Conservation (phyloP, 2,113 vertebrate genomes). For the Chaetodon trifascialis region DNA sequence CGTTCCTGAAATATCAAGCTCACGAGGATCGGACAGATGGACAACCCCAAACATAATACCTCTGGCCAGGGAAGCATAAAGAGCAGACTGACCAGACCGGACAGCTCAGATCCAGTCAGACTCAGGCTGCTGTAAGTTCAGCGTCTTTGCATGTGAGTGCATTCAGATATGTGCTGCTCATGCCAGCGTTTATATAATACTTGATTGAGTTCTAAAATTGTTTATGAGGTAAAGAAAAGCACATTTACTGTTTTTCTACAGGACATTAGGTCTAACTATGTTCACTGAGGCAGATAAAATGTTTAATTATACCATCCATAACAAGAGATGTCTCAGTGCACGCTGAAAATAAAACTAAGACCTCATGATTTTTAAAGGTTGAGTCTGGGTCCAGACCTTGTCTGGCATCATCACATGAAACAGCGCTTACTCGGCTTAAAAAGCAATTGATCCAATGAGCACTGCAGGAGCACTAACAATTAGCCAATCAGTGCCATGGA, state of each 20-base stretch:
- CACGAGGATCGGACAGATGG: no score
- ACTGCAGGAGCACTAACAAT: no score
- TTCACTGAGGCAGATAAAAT: background rate
- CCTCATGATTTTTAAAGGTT: background rate
- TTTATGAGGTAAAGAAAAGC: background rate
- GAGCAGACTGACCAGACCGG: slow-evolving; percentile 44
- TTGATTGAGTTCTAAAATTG: background rate
- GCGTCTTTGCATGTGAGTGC: background rate
- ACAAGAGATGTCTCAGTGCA: background rate
- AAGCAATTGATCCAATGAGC: no score
- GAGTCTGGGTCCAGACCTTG: no score
- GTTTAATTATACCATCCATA: background rate
- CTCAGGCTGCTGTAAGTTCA: background rate
- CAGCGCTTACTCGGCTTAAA: no score
- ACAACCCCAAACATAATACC: no score
- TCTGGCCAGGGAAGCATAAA: background rate
- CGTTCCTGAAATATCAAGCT: no score
- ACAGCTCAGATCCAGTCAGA: background rate
- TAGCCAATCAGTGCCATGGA: no score
- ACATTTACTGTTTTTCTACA: background rate
- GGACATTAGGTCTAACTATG: background rate
- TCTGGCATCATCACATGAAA: no score
- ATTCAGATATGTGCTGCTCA: background rate
- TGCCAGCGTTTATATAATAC: background rate
- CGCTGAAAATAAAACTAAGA: background rate